Evolutionary conservation across 2,888 invertebrate genomes (phyloP), one percentile per base, ranked within the genome.

Genomic region (Macaria liturata): DNA sequence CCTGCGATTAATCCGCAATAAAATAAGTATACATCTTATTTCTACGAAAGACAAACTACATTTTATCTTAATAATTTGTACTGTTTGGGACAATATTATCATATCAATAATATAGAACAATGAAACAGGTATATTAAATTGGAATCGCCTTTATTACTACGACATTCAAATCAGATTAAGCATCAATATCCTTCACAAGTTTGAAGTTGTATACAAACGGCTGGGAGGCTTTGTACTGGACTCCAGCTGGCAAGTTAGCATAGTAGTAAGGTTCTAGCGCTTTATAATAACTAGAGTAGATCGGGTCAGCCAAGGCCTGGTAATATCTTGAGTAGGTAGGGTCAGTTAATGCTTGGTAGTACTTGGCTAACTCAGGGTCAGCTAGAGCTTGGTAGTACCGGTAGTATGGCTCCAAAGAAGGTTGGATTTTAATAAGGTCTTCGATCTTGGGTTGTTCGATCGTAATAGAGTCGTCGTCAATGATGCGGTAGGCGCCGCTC

Each of bases 141-240:
- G 2, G 20, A 20, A 20, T 20, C 20, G 20, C 20, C 20, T 20
- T 20, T 20, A 20, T 20, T 20, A 20, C 20, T 20, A 20, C 20
- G 20, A 20, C 20, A 20, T 1, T 20, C 20, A 20, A 20, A 20
- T 20, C 20, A 20, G 20, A 20, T 20, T 20, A 20, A 5, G 42
- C 42, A 42, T 49, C 42, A n/a, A 49, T 49, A 42, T 49, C 42
- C 9, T 49, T 49, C 5, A 49, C 42, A 9, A 49, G 32, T 32
- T 49, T 49, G 9, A 4, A 49, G n/a, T 49, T 32, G 42, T 49
- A 49, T 7, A 49, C 42, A 9, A 32, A 49, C 3, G 49, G 49
- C 32, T 43, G 31, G 9, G 30, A 32, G 6, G n/a, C 3, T 9
- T 32, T 49, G 3, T 42, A 9, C 1, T 49, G 1, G 4, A 40